These are phyloP conservation scores for Cataglyphis hispanica DNA, from an alignment of 1,140 invertebrate species.

Conservation along the genomic window DNA sequence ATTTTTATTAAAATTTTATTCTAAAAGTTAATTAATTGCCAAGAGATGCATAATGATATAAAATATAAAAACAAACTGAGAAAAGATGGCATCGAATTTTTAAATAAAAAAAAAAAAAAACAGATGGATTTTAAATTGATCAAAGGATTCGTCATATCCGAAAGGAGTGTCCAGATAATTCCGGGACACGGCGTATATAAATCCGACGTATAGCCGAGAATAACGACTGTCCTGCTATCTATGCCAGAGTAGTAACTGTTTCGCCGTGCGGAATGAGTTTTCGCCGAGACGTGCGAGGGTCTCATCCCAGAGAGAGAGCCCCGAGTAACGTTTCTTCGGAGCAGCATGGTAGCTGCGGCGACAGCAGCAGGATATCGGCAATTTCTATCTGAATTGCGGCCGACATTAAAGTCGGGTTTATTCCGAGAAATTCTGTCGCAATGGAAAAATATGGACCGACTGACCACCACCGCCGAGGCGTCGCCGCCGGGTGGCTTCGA, in stretches of 20 bases:
- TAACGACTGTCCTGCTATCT: slow-evolving; percentile 56
- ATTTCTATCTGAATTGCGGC: slow-evolving; percentile 49
- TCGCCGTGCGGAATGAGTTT: slow-evolving; percentile 54
- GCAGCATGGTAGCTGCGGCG: background rate
- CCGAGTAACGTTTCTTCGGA: slow-evolving; percentile 53
- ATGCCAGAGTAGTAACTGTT: slow-evolving; percentile 48
- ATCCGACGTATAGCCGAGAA: slow-evolving; percentile 39
- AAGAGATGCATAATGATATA: background rate
- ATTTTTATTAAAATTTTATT: background rate
- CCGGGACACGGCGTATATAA: slow-evolving; percentile 39
- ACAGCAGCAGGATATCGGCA: slow-evolving; percentile 31
- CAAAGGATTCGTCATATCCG: background rate
- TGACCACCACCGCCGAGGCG: background rate
- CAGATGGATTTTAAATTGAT: background rate
- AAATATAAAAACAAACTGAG: background rate
- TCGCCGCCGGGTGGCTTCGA: slow-evolving; percentile 13
- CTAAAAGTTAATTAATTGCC: background rate
- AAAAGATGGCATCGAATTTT: background rate
- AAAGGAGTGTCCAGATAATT: slow-evolving; percentile 16
- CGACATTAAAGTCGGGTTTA: slow-evolving; percentile 56
- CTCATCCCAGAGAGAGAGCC: slow-evolving; percentile 28
- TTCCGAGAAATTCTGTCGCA: slow-evolving; percentile 43
- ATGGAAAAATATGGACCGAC: slow-evolving; percentile 40
- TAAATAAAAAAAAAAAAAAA: background rate
- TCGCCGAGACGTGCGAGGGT: slow-evolving; percentile 44